Conservation (phyloP, 2,797 vertebrate species). For the Pseudocheirus occidentalis region DNA sequence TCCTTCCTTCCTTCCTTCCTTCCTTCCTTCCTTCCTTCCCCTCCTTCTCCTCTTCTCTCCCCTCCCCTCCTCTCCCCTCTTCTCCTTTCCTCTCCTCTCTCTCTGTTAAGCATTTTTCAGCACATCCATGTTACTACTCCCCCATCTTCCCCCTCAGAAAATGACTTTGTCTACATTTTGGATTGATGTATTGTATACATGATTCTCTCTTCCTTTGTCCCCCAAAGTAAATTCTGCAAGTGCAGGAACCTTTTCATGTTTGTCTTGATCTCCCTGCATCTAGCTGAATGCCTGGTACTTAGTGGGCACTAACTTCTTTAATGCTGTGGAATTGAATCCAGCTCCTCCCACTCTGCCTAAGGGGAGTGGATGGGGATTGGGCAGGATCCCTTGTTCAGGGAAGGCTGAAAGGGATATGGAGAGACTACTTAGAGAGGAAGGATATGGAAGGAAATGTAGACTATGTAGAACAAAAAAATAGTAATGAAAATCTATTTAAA, state of each 20-base stretch:
- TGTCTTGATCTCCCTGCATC: background rate
- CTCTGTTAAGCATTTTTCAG: too few species aligned
- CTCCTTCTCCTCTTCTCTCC: accelerated
- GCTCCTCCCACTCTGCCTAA: background rate
- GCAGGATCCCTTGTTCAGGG: background rate
- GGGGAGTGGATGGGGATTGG: background rate
- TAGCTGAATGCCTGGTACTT: background rate
- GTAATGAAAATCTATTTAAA: background rate
- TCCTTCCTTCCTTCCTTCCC: accelerated
- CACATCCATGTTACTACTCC: background rate
- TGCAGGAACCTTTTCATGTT: background rate
- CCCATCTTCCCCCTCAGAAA: background rate
- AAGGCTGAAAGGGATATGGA: background rate
- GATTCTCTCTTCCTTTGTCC: background rate
- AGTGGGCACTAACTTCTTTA: background rate
- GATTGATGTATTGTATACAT: background rate
- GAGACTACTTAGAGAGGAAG: background rate
- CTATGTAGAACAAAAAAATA: background rate
- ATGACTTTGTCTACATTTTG: background rate
- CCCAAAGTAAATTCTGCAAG: background rate
- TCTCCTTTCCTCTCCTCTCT: too few species aligned
- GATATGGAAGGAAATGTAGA: background rate
- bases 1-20: too few species aligned
- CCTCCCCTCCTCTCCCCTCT: accelerated
- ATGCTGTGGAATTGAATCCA: background rate